phyloP scores from a whole-genome alignment of 2,888 invertebrate species.

The Boloria euphrosyne region DNA sequence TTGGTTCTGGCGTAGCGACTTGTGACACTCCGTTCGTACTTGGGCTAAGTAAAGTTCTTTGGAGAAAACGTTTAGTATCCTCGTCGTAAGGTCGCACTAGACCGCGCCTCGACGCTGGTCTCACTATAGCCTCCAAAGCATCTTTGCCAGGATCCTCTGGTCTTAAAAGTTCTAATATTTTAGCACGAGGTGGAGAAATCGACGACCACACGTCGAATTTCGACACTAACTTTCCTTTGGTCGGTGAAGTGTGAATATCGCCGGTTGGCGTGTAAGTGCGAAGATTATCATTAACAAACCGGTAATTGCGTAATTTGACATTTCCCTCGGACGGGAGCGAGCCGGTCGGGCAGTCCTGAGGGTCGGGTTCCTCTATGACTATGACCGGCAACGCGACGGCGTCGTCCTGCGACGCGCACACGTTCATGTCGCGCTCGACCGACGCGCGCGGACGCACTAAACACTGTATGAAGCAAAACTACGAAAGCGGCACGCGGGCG shows the following conservation, averaged over 20 bases:
- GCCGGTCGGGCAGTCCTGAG: constrained; percentile 55
- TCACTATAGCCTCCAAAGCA: constrained; percentile 70
- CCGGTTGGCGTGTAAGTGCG: constrained; percentile 69
- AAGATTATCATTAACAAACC: constrained; percentile 62
- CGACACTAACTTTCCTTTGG: constrained; percentile 65
- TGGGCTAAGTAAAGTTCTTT: constrained; percentile 64
- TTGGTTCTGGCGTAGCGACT: constrained; percentile 52
- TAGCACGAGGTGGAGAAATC: constrained; percentile 66
- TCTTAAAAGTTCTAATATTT: constrained; percentile 68
- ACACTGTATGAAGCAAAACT: constrained; percentile 20
- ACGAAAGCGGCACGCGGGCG: constrained; percentile 46
- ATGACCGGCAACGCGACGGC: constrained; percentile 51
- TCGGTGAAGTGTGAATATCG: constrained; percentile 63
- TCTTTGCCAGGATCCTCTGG: constrained; percentile 70
- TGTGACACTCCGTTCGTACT: constrained; percentile 51
- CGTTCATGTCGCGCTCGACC: constrained; percentile 59
- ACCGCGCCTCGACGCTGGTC: constrained; percentile 67
- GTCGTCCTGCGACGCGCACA: constrained; percentile 44
- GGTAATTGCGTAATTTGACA: constrained; percentile 67
- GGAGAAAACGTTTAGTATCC: constrained; percentile 69
- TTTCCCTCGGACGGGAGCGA: constrained; percentile 66
- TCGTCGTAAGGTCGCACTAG: constrained; percentile 67
- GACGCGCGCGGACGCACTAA: constrained; percentile 55
- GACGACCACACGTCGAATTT: constrained; percentile 63
- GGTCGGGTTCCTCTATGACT: constrained; percentile 62